phyloP scores from a whole-genome alignment of 1,140 invertebrate genomes.

The Drosophila guanche region DNA sequence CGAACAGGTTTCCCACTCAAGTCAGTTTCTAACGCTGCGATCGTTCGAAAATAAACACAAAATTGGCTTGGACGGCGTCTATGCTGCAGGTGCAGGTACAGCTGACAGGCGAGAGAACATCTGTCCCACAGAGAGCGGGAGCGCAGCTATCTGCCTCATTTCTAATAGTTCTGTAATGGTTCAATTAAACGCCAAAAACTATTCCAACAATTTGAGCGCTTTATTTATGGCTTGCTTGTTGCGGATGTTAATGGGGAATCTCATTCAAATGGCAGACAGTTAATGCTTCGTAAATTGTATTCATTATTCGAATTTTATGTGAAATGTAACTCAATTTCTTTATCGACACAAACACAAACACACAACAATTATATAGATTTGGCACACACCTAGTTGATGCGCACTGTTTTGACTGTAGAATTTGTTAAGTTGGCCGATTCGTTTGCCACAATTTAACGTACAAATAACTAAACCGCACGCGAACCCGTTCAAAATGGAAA shows the following conservation, averaged over 20 bases:
- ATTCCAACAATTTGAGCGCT: slow-evolving; percentile 15
- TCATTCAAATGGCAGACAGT: slow-evolving; percentile 6
- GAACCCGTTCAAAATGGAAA: too few relatives aligned
- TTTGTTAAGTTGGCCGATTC: too few relatives aligned
- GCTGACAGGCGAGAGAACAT: background rate
- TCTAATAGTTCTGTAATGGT: slow-evolving; percentile 7
- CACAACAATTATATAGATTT: background rate
- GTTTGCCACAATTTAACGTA: too few relatives aligned
- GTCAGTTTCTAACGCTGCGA: background rate
- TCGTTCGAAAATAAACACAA: slow-evolving; percentile 32
- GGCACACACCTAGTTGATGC: too few relatives aligned
- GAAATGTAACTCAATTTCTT: slow-evolving; percentile 16
- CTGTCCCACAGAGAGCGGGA: background rate
- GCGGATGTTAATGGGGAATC: background rate
- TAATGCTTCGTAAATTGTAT: slow-evolving; percentile 36
- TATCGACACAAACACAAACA: slow-evolving; percentile 3
- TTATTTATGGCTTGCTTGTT: background rate
- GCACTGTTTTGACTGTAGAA: too few relatives aligned
- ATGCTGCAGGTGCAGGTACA: slow-evolving; percentile 43
- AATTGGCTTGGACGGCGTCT: background rate
- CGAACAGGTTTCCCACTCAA: slow-evolving; percentile 40
- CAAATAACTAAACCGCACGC: too few relatives aligned
- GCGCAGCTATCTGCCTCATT: background rate
- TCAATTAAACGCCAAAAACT: slow-evolving; percentile 26
- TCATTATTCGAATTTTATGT: slow-evolving; percentile 35